Evolutionary conservation across 2,888 invertebrate genomes (phyloP).

Genomic region (Tipula vernalis): DNA sequence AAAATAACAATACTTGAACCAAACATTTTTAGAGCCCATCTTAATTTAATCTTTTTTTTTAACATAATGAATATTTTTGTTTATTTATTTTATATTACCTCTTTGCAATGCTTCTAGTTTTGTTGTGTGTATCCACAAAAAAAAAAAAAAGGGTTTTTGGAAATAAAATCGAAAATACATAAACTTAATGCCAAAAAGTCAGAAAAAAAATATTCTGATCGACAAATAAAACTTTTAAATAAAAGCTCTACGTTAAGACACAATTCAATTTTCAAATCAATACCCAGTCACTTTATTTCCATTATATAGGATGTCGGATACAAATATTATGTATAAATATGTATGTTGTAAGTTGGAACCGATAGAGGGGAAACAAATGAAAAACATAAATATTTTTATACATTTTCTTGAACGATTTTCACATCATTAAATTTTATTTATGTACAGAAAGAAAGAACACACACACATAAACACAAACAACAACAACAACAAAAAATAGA

Average conservation of each 20-base stretch:
- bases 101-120: background rate
- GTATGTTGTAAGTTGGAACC: background rate
- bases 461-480: background rate
- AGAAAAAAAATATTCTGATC: background rate
- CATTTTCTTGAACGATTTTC: conserved; percentile 4
- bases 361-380: background rate
- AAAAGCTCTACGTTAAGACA: background rate
- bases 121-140: background rate
- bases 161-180: background rate
- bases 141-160: background rate
- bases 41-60: background rate
- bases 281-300: background rate
- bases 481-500: too few relatives aligned
- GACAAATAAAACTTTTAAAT: background rate
- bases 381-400: background rate
- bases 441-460: background rate
- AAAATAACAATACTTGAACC: background rate
- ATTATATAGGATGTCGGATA: background rate
- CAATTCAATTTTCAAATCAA: background rate
- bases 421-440: conserved; percentile 4
- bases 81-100: background rate
- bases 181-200: background rate
- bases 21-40: background rate
- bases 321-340: background rate
- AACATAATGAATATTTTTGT: background rate